Percentiles rank a stretch among this genome's conserved stretches.
phyloP scores from a whole-genome alignment of 2,888 invertebrate genomes.

The Cerceris ruficornis region DNA sequence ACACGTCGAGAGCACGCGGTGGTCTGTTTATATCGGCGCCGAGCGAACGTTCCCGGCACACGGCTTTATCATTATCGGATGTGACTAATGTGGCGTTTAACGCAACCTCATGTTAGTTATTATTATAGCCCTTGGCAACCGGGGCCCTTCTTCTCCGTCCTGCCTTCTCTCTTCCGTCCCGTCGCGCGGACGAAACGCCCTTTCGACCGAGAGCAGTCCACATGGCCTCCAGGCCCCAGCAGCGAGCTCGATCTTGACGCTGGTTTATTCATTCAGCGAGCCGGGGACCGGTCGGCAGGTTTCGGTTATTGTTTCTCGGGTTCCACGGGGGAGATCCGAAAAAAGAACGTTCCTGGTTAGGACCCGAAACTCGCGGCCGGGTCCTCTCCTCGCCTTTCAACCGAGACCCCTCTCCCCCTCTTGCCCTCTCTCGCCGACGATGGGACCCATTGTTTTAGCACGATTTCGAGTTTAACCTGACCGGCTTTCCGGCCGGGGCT shows the following conservation, averaged over 20 bases:
- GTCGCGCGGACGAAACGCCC: slow-evolving; percentile 58
- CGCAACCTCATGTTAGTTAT: slow-evolving; percentile 75
- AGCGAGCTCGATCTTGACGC: slow-evolving; percentile 59
- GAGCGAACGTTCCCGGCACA: slow-evolving; percentile 65
- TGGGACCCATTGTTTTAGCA: slow-evolving; percentile 38
- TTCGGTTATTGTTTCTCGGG: slow-evolving; percentile 66
- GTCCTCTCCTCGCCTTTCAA: slow-evolving; percentile 49
- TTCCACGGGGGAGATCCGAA: slow-evolving; percentile 37
- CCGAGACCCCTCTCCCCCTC: slow-evolving; percentile 26
- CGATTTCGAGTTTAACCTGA: background rate
- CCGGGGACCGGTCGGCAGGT: slow-evolving; percentile 53
- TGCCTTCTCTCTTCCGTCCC: slow-evolving; percentile 32
- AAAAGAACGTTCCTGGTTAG: slow-evolving; percentile 30
- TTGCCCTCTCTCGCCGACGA: background rate
- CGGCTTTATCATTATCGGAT: slow-evolving; percentile 76
- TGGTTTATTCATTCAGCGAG: slow-evolving; percentile 66
- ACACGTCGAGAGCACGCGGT: slow-evolving; percentile 26
- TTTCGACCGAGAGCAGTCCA: slow-evolving; percentile 57
- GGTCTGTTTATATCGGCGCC: slow-evolving; percentile 66
- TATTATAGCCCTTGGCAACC: slow-evolving; percentile 75
- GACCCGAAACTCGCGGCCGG: slow-evolving; percentile 17
- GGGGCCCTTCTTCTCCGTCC: slow-evolving; percentile 38
- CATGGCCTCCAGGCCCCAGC: slow-evolving; percentile 60
- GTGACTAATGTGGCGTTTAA: slow-evolving; percentile 77
- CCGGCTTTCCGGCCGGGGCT: background rate